phyloP scores from a whole-genome alignment of 2,797 vertebrate species.

The Erethizon dorsatum region DNA sequence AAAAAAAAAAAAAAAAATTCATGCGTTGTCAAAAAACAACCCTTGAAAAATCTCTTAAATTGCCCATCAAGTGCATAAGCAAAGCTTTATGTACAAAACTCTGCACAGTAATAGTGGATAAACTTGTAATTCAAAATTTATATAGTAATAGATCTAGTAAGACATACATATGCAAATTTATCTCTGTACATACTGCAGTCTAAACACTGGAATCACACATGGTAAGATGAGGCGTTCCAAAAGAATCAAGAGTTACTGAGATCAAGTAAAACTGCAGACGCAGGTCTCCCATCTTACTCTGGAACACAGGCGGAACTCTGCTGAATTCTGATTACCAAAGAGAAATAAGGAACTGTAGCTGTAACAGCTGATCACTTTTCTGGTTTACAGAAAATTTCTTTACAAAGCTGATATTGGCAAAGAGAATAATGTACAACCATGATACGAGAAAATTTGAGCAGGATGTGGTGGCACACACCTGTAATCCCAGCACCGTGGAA shows the following conservation, averaged over 20 bases:
- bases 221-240: background rate
- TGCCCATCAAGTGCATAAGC: constrained; percentile 10
- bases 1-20: background rate
- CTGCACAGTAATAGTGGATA: constrained; percentile 23
- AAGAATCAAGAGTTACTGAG: constrained; percentile 37
- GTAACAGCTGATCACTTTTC: background rate
- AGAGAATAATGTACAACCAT: background rate
- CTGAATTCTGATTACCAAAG: constrained; percentile 26
- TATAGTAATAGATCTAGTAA: constrained; percentile 8
- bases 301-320: background rate
- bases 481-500: background rate
- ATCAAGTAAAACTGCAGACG: background rate
- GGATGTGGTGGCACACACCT: background rate
- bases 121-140: constrained; percentile 32
- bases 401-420: constrained; percentile 22
- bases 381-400: constrained; percentile 23
- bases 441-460: background rate
- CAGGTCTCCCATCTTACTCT: background rate
- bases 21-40: background rate
- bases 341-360: background rate
- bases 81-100: constrained; percentile 39
- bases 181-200: background rate
- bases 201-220: background rate
- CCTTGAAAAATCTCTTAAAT: constrained; percentile 51
- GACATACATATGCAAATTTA: background rate